These are phyloP conservation scores for Plagiodera versicolora DNA, from an alignment of 2,888 invertebrate species.

Conservation along the genomic window DNA sequence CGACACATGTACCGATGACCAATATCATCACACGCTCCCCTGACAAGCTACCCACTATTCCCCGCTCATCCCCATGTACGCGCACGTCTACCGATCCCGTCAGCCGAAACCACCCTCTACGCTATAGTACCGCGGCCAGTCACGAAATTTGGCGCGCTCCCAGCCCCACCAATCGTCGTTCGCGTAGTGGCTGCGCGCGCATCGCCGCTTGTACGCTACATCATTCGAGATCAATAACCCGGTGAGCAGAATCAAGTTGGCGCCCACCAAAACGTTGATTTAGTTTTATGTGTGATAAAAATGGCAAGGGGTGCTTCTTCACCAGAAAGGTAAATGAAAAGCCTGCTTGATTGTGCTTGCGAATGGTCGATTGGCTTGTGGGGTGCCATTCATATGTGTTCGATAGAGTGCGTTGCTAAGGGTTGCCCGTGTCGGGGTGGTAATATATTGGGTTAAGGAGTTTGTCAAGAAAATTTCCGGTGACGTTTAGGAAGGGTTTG, in stretches of 20 bases:
- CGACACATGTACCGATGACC: conserved; percentile 7
- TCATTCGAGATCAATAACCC: conserved; percentile 36
- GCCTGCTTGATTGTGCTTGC: conserved; percentile 29
- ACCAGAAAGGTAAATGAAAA: conserved; percentile 60
- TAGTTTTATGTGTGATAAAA: conserved; percentile 69
- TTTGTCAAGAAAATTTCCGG: conserved; percentile 5
- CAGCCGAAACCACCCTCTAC: conserved; percentile 11
- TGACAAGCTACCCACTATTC: background rate
- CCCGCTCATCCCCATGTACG: conserved; percentile 6
- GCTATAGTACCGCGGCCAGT: conserved; percentile 20
- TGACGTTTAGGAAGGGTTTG: background rate
- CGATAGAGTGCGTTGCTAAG: conserved; percentile 20
- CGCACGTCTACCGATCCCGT: too few relatives aligned
- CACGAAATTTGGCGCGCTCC: conserved; percentile 50
- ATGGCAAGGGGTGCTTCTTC: conserved; percentile 72
- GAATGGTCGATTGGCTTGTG: conserved; percentile 9
- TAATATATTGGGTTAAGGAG: conserved; percentile 20
- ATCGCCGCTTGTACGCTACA: conserved; percentile 30
- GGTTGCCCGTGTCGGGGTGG: conserved; percentile 18
- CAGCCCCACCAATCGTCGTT: conserved; percentile 40
- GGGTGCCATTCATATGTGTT: conserved; percentile 18
- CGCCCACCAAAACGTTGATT: conserved; percentile 40
- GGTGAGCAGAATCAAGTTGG: conserved; percentile 48
- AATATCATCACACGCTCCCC: conserved; percentile 11
- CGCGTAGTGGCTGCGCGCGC: conserved; percentile 39